phyloP scores from a whole-genome alignment of 2,888 invertebrate genomes.

The Ctenicera cuprea region DNA sequence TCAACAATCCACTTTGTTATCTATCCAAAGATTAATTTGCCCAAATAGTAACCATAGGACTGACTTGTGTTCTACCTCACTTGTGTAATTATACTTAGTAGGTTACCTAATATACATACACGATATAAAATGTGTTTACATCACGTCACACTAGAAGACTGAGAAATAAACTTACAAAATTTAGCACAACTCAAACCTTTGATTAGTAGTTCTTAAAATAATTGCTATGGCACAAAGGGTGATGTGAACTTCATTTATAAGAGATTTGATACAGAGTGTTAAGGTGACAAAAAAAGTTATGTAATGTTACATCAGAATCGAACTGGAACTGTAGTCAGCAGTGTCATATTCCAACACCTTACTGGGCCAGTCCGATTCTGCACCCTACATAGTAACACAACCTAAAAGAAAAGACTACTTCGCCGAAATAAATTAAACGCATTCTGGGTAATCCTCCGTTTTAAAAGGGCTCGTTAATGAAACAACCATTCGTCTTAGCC shows the following conservation, averaged over 20 bases:
- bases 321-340: too few relatives aligned
- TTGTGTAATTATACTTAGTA: slow-evolving; percentile 68
- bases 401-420: not conserved
- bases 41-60: slow-evolving; percentile 67
- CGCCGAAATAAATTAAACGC: slow-evolving; percentile 2
- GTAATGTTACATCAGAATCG: too few relatives aligned
- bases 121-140: slow-evolving; percentile 24
- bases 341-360: too few relatives aligned
- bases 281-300: not conserved
- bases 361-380: too few relatives aligned
- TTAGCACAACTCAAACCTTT: not conserved
- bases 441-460: not conserved
- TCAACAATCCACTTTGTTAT: slow-evolving; percentile 36
- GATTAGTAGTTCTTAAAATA: slow-evolving; percentile 2
- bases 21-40: slow-evolving; percentile 53
- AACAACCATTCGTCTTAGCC: not conserved
- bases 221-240: slow-evolving; percentile 4
- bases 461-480: not conserved
- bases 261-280: not conserved
- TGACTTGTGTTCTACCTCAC: slow-evolving; percentile 72
- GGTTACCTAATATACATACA: slow-evolving; percentile 63
- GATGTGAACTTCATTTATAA: slow-evolving; percentile 14
- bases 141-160: slow-evolving; percentile 43
- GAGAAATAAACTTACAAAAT: slow-evolving; percentile 31
- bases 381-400: not conserved